A percentile compares a stretch with the other conserved stretches of the same genome.
phyloP scores from a whole-genome alignment of 2,113 vertebrate genomes.

The Chamaea fasciata region DNA sequence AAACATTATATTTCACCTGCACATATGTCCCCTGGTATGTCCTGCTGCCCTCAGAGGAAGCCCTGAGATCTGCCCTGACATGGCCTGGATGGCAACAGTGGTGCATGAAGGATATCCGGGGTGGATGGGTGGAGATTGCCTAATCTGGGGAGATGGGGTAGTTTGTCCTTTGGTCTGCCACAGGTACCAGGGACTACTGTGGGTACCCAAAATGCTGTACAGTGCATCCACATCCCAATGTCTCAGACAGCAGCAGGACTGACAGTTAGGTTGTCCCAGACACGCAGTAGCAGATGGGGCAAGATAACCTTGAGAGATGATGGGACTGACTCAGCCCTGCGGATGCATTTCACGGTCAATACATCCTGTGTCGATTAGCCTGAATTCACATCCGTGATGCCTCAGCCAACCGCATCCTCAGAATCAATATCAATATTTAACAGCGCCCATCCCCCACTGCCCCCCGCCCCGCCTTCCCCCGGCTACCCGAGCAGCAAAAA shows the following conservation, averaged over 20 bases:
- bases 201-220: not conserved
- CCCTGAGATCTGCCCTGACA: not conserved
- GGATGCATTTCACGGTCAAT: conserved; percentile 20
- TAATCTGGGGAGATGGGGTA: rapidly evolving
- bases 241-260: not conserved
- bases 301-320: conserved; percentile 6
- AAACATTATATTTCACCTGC: not conserved
- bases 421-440: not conserved
- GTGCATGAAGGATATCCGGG: not conserved
- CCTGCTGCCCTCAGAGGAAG: not conserved
- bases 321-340: not conserved
- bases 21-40: not conserved
- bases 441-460: not conserved
- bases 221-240: not conserved
- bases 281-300: not conserved
- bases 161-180: not conserved
- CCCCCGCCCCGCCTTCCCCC: not conserved
- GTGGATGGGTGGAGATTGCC: not conserved
- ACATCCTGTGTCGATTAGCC: not conserved
- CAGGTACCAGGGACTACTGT: too few relatives aligned
- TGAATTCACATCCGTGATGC: not conserved
- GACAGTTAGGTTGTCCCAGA: not conserved
- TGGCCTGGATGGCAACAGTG: not conserved
- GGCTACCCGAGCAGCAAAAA: not conserved
- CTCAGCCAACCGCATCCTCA: not conserved